phyloP scores from a whole-genome alignment of 2,888 invertebrate species.

The Allygus modestus region DNA sequence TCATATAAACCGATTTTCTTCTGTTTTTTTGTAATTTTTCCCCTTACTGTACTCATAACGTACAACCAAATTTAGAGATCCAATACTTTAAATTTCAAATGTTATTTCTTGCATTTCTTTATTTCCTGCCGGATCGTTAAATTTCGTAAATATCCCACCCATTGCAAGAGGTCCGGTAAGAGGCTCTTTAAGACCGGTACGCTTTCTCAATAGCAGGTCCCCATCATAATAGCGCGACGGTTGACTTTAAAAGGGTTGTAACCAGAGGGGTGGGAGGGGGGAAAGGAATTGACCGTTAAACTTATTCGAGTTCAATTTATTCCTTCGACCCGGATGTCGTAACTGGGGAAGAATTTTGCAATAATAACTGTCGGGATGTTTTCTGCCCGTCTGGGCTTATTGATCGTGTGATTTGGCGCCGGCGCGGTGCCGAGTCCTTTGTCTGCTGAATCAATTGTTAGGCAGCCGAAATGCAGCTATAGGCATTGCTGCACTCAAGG shows the following conservation, averaged over 20 bases:
- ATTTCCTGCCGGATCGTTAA: slow-evolving; percentile 13
- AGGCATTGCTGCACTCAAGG: background rate
- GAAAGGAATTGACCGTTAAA: slow-evolving; percentile 48
- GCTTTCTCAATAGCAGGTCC: slow-evolving; percentile 29
- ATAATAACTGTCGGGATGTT: slow-evolving; percentile 24
- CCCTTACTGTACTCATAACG: too few relatives aligned
- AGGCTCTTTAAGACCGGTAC: slow-evolving; percentile 54
- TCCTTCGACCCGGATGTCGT: slow-evolving; percentile 19
- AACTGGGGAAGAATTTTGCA: slow-evolving; percentile 29
- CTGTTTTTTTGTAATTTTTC: too few relatives aligned
- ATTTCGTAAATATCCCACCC: slow-evolving; percentile 6
- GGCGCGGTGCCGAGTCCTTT: slow-evolving; percentile 30
- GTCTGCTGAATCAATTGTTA: slow-evolving; percentile 20
- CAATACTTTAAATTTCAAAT: too few relatives aligned
- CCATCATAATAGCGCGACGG: slow-evolving; percentile 42
- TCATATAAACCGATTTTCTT: too few relatives aligned
- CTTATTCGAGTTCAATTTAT: slow-evolving; percentile 49
- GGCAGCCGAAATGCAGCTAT: background rate
- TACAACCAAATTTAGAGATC: too few relatives aligned
- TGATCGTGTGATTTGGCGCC: slow-evolving; percentile 18
- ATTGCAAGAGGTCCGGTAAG: slow-evolving; percentile 21
- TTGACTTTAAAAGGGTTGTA: slow-evolving; percentile 51
- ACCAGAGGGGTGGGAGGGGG: slow-evolving; percentile 24
- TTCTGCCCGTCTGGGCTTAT: slow-evolving; percentile 15
- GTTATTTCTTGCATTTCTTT: too few relatives aligned